Base-by-base conservation (phyloP, 2,888 invertebrate genomes). In the Agriopis marginaria region DNA sequence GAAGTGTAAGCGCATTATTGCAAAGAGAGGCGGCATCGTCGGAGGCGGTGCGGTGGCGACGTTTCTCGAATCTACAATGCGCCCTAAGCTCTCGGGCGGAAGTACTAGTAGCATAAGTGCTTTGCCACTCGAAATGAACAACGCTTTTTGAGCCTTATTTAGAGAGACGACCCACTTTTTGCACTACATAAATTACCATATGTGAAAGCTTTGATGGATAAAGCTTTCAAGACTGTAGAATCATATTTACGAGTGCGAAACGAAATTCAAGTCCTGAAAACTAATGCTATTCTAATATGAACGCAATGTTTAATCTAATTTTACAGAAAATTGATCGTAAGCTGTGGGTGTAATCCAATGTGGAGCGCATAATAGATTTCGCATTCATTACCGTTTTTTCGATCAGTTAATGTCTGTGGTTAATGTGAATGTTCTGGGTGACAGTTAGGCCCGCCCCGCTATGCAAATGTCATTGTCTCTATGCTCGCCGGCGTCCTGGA, bases 401-500 rank as follows among this genome's bases (percentile, higher is more conserved):
- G 88, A 90, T 91, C 86, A 89, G 88, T 88, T 89, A 89, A n/a
- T n/a, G n/a, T n/a, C n/a, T n/a, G n/a, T n/a, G n/a, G n/a, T n/a
- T n/a, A n/a, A 92, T 92, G 89, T 90, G 91, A 92, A 93, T 89
- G 90, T 91, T 89, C 89, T 85, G 86, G 91, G 86, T 91, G 93
- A 93, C 92, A 92, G 90, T 87, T 88, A 85, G 89, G 79, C 85
- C 89, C 93, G 92, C 92, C 93, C 90, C 79, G 17, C 83, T 90
- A 93, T 93, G 93, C 90, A 90, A 93, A 94, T 93, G 85, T 87
- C 90, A 92, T 93, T 92, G 92, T 94, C 89, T 91, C 86, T 91
- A 89, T 90, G 89, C 89, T 85, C 86, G 88, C 83, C 78, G 85
- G 80, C 82, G 87, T 89, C 88, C 89, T 82, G 84, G 83, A 84